phyloP scores from a whole-genome alignment of 2,113 vertebrate genomes.

The Drymodes brunneopygia region DNA sequence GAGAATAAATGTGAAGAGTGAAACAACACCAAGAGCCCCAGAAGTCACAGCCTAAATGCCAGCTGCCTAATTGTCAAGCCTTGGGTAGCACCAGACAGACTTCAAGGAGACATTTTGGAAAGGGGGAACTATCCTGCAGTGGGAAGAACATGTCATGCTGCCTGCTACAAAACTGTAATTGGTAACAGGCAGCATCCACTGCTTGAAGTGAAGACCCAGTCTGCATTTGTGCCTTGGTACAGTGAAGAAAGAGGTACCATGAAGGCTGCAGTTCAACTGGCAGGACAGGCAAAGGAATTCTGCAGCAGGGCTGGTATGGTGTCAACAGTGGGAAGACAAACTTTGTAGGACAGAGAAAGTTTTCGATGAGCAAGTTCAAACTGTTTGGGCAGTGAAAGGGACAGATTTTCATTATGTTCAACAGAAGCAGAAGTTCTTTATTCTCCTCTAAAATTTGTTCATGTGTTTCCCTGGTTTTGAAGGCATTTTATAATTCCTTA shows the following conservation, averaged over 20 bases:
- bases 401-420: neutral
- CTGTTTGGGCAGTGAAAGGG: neutral
- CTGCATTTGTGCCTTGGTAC: neutral
- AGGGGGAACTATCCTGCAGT: neutral
- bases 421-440: neutral
- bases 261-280: neutral
- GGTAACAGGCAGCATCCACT: neutral
- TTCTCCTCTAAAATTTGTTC: neutral
- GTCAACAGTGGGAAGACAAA: neutral
- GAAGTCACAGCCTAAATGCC: neutral
- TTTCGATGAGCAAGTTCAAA: neutral
- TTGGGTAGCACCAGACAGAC: neutral
- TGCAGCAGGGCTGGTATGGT: neutral
- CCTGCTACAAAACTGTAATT: neutral
- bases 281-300: neutral
- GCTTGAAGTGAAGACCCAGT: neutral
- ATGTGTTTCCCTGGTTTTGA: neutral
- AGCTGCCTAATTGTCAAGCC: neutral
- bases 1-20: neutral
- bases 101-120: neutral
- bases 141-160: rapidly evolving
- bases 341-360: neutral
- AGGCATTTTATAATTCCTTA: neutral
- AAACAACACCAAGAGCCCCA: neutral
- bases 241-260: neutral